These are phyloP conservation scores for Ochotona princeps DNA, from an alignment of 2,113 vertebrate species.

Conservation along the genomic window DNA sequence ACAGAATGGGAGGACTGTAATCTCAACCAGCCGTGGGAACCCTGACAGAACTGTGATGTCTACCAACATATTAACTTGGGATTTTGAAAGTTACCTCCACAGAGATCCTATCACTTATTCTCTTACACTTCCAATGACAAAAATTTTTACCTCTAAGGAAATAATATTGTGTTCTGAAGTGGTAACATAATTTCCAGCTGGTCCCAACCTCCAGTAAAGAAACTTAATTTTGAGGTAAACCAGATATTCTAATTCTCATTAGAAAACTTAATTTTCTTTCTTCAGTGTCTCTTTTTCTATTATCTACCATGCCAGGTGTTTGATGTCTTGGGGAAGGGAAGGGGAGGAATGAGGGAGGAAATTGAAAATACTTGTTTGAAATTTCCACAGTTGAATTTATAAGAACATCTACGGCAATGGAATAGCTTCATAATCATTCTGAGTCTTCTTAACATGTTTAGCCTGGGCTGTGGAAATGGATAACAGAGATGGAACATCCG, in stretches of 20 bases:
- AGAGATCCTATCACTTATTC: constrained; percentile 39
- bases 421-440: constrained; percentile 79
- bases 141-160: constrained; percentile 52
- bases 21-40: constrained; percentile 12
- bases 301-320: constrained; percentile 77
- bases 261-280: constrained; percentile 67
- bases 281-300: constrained; percentile 64
- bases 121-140: constrained; percentile 38
- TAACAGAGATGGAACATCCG: constrained; percentile 75
- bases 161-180: constrained; percentile 59
- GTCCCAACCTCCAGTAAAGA: constrained; percentile 64
- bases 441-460: constrained; percentile 79
- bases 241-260: constrained; percentile 62
- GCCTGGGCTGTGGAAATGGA: constrained; percentile 79
- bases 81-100: constrained; percentile 44
- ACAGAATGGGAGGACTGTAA: not conserved
- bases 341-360: constrained; percentile 73
- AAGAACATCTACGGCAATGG: constrained; percentile 80
- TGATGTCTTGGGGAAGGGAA: constrained; percentile 65
- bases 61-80: constrained; percentile 48
- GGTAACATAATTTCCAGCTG: constrained; percentile 64
- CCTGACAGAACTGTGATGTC: not conserved
- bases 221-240: constrained; percentile 65
- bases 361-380: constrained; percentile 75
- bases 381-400: constrained; percentile 78